phyloP scores from a whole-genome alignment of 2,797 vertebrate genomes.

The Eleutherodactylus coqui region DNA sequence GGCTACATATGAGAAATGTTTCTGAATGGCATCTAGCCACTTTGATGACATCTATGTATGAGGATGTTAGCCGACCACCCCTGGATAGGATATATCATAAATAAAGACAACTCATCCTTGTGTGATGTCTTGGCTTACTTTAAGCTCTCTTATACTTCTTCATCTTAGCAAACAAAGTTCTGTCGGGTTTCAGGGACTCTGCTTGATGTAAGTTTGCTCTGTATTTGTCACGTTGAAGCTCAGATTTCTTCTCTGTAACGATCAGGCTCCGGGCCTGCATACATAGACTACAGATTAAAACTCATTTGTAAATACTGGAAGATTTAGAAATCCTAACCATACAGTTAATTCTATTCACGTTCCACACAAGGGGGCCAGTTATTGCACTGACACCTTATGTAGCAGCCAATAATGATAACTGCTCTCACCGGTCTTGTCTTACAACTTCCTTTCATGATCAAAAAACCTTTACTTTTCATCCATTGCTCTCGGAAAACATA shows the following conservation, averaged over 20 bases:
- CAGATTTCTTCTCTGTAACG: slow-evolving; percentile 33
- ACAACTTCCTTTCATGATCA: not conserved
- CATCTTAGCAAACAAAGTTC: slow-evolving; percentile 9
- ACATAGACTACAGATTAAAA: slow-evolving; percentile 37
- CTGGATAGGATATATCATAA: not conserved
- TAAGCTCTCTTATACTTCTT: not conserved
- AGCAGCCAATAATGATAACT: not conserved
- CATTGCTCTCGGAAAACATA: not conserved
- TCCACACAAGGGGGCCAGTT: no score
- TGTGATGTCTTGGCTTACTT: not conserved
- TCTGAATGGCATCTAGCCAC: not conserved
- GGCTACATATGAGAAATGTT: not conserved
- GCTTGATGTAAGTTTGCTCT: slow-evolving; percentile 35
- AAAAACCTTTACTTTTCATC: not conserved
- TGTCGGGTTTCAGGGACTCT: not conserved
- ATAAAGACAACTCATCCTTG: not conserved
- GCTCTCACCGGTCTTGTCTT: slow-evolving; percentile 34
- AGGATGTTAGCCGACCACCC: not conserved
- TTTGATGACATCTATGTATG: not conserved
- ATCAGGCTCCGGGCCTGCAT: slow-evolving; percentile 37
- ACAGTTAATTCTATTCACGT: not conserved
- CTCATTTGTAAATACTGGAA: slow-evolving; percentile 26
- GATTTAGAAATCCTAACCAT: slow-evolving; percentile 35
- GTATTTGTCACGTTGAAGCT: slow-evolving; percentile 38
- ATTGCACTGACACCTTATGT: not conserved